Evolutionary conservation across 2,888 invertebrate species (phyloP).

Genomic region (Sipunculus nudus): DNA sequence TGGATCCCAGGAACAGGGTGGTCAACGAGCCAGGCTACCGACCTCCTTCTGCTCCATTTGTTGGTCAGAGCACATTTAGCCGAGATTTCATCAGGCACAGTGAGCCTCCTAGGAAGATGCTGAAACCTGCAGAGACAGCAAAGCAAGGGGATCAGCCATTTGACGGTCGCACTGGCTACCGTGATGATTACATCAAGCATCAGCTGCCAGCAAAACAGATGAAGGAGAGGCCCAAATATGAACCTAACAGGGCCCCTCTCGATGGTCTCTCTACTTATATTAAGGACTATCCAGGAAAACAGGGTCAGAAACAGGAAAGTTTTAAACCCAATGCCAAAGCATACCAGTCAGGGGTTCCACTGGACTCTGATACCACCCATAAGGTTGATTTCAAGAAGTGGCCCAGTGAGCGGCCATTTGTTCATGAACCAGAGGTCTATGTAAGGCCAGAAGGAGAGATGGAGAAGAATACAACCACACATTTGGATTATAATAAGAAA

Average conservation of each 20-base stretch:
- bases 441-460: constrained; percentile 59
- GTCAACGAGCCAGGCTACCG: constrained; percentile 16
- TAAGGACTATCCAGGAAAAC: constrained; percentile 54
- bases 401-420: constrained; percentile 51
- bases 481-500: constrained; percentile 50
- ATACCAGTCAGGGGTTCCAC: constrained; percentile 55
- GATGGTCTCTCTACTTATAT: constrained; percentile 60
- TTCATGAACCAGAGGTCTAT: constrained; percentile 54
- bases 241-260: constrained; percentile 51
- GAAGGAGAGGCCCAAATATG: constrained; percentile 51
- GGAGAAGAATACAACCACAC: constrained; percentile 59
- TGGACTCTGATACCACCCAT: constrained; percentile 59
- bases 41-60: constrained; percentile 58
- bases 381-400: constrained; percentile 54
- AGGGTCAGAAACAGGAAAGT: constrained; percentile 41
- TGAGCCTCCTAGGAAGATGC: constrained; percentile 48
- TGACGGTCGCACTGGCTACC: constrained; percentile 60
- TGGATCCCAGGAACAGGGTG: constrained; percentile 43
- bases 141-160: constrained; percentile 59
- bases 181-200: constrained; percentile 60
- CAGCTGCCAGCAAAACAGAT: constrained; percentile 50
- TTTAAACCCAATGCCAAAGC: constrained; percentile 57
- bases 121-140: constrained; percentile 57
- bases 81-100: constrained; percentile 56
- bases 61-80: constrained; percentile 60